These are phyloP conservation scores for Nymphicus hollandicus DNA, from an alignment of 2,113 vertebrate genomes.

Conservation along the genomic window DNA sequence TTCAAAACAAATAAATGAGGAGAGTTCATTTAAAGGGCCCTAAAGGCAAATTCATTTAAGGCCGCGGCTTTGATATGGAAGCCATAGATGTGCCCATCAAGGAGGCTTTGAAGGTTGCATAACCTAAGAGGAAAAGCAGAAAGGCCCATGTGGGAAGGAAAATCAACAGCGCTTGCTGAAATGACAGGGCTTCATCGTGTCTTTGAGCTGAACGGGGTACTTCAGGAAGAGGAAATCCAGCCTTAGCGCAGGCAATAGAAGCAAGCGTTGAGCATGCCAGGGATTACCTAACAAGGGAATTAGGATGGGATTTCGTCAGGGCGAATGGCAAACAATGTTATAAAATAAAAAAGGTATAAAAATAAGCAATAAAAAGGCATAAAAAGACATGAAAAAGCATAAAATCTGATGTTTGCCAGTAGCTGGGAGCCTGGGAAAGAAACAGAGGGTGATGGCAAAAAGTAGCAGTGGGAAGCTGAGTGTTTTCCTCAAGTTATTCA, in stretches of 20 bases:
- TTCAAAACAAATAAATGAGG: conserved; percentile 41
- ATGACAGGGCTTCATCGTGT: neutral
- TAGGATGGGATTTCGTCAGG: conserved; percentile 26
- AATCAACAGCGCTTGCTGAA: conserved; percentile 28
- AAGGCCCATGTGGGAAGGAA: conserved; percentile 11
- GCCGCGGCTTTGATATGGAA: neutral
- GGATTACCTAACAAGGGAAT: conserved; percentile 44
- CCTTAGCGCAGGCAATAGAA: neutral
- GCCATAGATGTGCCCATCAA: neutral
- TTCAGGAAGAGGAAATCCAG: conserved; percentile 49
- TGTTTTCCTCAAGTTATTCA: neutral
- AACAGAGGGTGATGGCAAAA: neutral
- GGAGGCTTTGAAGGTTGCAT: conserved; percentile 6
- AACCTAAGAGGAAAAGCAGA: conserved; percentile 35
- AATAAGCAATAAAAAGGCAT: neutral
- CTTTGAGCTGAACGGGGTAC: neutral
- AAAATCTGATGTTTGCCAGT: neutral
- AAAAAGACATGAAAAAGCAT: neutral
- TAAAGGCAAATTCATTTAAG: conserved; percentile 11
- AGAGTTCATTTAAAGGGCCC: conserved; percentile 35
- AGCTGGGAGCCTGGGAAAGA: neutral
- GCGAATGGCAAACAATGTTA: neutral
- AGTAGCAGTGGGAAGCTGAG: neutral
- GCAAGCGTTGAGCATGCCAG: neutral
- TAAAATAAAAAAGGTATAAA: conserved; percentile 7